Conservation (phyloP, 1,140 invertebrate genomes). For the Cardiocondyla obscurior region DNA sequence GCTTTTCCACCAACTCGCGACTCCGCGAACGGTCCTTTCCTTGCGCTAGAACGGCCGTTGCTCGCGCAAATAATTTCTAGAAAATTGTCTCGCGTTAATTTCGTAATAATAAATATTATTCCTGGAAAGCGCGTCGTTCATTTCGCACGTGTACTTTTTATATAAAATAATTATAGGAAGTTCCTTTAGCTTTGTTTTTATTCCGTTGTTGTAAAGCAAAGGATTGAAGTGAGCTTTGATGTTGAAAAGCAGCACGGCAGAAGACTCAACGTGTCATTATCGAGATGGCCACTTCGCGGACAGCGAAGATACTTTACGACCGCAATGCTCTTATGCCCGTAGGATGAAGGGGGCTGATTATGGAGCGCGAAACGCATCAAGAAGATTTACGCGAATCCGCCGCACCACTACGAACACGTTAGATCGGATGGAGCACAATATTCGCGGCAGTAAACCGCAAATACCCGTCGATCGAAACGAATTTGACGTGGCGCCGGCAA, state of each 20-base stretch:
- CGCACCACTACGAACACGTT: conserved; percentile 25
- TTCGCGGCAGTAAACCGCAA: conserved; percentile 49
- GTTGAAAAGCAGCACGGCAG: not conserved
- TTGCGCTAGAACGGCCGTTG: not conserved
- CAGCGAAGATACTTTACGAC: not conserved
- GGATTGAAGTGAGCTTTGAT: not conserved
- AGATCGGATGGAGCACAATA: conserved; percentile 6
- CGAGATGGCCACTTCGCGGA: not conserved
- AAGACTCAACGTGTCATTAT: not conserved
- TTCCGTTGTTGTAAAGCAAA: not conserved
- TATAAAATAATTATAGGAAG: not conserved
- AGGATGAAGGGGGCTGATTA: not conserved
- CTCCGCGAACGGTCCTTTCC: not conserved
- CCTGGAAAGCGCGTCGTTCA: too few species aligned
- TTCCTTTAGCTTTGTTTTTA: not conserved
- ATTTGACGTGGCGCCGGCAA: conserved; percentile 1
- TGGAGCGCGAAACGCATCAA: not conserved
- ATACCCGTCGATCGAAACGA: conserved; percentile 45
- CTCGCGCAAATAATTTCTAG: not conserved
- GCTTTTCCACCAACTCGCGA: not conserved
- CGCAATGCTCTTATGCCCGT: not conserved
- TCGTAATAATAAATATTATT: not conserved
- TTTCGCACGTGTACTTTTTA: too few species aligned
- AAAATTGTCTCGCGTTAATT: not conserved
- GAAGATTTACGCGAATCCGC: conserved; percentile 13